phyloP scores from a whole-genome alignment of 2,113 vertebrate genomes.

The Eubucco bourcierii region DNA sequence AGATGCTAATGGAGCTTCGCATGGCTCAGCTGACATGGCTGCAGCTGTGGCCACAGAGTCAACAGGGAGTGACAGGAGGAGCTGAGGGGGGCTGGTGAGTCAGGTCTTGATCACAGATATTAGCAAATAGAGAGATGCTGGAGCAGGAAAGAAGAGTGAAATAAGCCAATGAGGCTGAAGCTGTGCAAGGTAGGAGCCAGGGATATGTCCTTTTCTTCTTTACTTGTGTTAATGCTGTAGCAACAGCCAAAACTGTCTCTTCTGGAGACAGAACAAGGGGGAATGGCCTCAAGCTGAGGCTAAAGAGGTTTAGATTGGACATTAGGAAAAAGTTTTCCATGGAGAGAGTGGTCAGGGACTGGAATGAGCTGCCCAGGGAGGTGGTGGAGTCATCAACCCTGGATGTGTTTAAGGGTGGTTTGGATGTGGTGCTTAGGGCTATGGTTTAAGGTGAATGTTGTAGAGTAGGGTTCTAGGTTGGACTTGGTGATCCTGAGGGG shows the following conservation, averaged over 20 bases:
- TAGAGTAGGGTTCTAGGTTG: too few species aligned
- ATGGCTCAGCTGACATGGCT: accelerated
- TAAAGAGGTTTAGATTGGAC: too few species aligned
- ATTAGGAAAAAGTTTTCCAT: too few species aligned
- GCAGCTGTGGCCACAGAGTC: accelerated
- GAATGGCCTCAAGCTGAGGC: too few species aligned
- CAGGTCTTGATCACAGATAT: not conserved
- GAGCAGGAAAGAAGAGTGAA: not conserved
- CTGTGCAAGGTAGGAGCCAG: not conserved
- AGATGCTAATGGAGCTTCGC: not conserved
- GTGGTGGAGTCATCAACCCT: too few species aligned
- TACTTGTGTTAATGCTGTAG: not conserved
- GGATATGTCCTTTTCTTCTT: not conserved
- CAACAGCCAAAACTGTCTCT: not conserved
- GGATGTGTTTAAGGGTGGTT: too few species aligned
- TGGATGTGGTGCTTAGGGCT: too few species aligned
- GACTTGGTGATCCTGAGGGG: too few species aligned
- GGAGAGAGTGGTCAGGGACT: too few species aligned
- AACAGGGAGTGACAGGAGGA: not conserved
- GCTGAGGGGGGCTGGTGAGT: not conserved
- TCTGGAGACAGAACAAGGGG: too few species aligned
- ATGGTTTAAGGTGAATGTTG: too few species aligned
- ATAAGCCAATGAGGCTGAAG: not conserved
- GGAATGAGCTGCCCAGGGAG: too few species aligned
- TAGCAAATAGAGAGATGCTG: not conserved